Evolutionary conservation across 2,113 vertebrate species (phyloP), one percentile per base, ranked within the genome.

Genomic region (Dicaeum eximium): DNA sequence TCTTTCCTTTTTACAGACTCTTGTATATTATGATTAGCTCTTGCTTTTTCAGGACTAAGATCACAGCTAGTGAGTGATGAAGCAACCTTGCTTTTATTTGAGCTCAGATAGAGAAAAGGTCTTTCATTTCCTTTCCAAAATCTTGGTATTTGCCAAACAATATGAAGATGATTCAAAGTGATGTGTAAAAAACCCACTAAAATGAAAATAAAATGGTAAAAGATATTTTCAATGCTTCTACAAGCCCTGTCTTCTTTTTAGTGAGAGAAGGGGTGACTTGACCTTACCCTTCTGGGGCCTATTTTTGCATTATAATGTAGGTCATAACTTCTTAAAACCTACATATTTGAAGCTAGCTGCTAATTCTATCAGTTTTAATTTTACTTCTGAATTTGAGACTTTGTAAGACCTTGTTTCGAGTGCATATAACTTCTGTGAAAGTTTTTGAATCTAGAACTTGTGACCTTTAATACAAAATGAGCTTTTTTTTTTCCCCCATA

Each of bases 291-390:
- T 95, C 71, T 90, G 70, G 54, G 33, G 13, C 54, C 88, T 95
- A 69, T 86, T 92, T 95, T 91, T 93, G 45, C n/a, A 40, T 91
- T 91, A 51, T 75, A 91, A 92, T 85, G 93, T 94, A 91, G 91
- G 91, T 95, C 81, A 73, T 85, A 93, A 85, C 38, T 92, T 85
- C 50, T 85, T 91, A 88, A 62, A 77, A 88, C 84, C 70, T 88
- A 77, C 54, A 19, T 91, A 82, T 77, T 64, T 87, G 58, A 88
- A 91, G 27, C 10, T 61, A 51, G 50, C 62, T 91, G 10, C 81
- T 96, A 93, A 95, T 86, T 94, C 58, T 91, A 40, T 66, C 54
- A 69, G 27, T 89, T 58, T 91, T 89, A 91, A 87, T 95, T 95
- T 95, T 81, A 70, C 54, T 91, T 91, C 47, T 42, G 19, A 82